phyloP scores from a whole-genome alignment of 2,113 vertebrate genomes.

The Brevimyrus niger region DNA sequence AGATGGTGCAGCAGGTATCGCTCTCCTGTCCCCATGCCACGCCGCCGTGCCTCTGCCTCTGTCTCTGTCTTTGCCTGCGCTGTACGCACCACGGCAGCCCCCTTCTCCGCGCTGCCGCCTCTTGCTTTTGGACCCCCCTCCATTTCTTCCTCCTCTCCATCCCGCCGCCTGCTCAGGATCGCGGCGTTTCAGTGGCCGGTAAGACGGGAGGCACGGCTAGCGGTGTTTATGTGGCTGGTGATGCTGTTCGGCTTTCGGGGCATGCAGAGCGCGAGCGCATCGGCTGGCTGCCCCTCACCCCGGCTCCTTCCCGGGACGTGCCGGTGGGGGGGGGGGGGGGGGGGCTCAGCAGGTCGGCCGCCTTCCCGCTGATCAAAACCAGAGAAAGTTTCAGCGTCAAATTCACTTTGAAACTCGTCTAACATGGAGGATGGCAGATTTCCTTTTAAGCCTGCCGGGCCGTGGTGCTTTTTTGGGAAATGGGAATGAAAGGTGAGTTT shows the following conservation, averaged over 20 bases:
- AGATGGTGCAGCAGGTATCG: slow-evolving; percentile 81
- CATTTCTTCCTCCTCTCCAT: background rate
- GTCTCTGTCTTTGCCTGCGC: background rate
- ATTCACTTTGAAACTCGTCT: background rate
- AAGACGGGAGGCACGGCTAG: background rate
- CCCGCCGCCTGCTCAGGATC: background rate
- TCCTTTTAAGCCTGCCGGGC: background rate
- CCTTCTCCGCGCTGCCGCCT: background rate
- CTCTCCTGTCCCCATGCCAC: background rate
- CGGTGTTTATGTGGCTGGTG: background rate
- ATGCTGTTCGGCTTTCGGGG: background rate
- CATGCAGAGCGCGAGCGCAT: background rate
- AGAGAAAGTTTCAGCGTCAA: background rate
- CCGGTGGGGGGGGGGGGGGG: background rate
- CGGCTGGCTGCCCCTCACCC: background rate
- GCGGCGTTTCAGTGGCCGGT: background rate
- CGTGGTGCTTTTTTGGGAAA: background rate
- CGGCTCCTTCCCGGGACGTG: background rate
- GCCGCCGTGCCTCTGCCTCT: background rate
- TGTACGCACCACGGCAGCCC: background rate
- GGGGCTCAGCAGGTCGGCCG: background rate
- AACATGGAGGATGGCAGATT: background rate
- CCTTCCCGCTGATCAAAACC: background rate
- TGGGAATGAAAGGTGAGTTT: background rate
- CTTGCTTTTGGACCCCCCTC: slow-evolving; percentile 4